Conservation (phyloP, 2,113 vertebrate genomes). For the Heterotilapia buettikoferi region DNA sequence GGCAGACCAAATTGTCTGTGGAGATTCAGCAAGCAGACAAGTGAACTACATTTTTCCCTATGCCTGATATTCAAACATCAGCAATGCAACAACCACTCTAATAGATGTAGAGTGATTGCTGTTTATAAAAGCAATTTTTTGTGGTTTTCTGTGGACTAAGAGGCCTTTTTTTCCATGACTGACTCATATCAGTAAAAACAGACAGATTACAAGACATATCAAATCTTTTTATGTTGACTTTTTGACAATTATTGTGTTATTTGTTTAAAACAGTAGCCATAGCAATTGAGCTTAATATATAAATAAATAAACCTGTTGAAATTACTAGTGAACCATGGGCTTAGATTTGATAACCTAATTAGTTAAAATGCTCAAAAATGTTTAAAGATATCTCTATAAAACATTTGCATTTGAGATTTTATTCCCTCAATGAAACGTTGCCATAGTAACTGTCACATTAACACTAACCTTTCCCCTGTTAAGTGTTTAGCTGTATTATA, state of each 20-base stretch:
- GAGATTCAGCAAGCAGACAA: not conserved
- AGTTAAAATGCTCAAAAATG: fast-evolving
- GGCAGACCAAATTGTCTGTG: not conserved
- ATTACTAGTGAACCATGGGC: not conserved
- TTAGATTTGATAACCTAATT: not conserved
- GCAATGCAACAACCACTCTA: not conserved
- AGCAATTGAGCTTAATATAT: not conserved
- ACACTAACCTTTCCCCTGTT: not conserved
- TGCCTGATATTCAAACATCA: not conserved
- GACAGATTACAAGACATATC: not conserved
- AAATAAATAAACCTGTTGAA: not conserved
- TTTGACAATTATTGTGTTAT: not conserved
- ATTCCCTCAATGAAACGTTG: not conserved
- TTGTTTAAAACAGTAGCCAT: not conserved
- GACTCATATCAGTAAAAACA: not conserved
- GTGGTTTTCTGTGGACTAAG: not conserved
- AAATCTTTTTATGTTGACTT: not conserved
- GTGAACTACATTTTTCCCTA: not conserved
- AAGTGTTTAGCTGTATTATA: not conserved
- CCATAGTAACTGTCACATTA: not conserved
- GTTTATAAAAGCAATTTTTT: not conserved
- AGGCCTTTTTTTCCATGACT: not conserved
- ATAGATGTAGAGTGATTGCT: not conserved
- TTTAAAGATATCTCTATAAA: not conserved
- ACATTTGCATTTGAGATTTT: not conserved